Evolutionary conservation across 2,888 invertebrate species (phyloP).

Genomic region (Hirudinaria manillensis): DNA sequence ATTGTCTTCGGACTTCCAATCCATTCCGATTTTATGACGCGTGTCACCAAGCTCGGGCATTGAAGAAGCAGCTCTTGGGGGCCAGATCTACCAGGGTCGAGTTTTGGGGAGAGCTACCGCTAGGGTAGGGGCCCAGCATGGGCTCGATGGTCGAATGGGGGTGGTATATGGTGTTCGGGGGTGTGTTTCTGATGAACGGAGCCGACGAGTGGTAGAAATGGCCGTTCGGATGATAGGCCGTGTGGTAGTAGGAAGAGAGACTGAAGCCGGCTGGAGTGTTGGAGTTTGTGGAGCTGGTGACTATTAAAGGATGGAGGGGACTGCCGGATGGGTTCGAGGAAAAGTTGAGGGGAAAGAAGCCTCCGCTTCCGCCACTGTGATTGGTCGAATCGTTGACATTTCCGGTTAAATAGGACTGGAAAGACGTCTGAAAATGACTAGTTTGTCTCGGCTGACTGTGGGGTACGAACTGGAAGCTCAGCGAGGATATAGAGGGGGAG

Average conservation of each 20-base stretch:
- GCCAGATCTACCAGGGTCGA: conserved; percentile 24
- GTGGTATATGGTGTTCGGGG: not conserved
- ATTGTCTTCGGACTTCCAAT: not conserved
- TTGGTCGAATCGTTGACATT: not conserved
- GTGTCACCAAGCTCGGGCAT: conserved; percentile 34
- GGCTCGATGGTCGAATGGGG: conserved; percentile 7
- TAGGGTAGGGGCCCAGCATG: conserved; percentile 6
- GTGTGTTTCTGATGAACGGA: conserved; percentile 13
- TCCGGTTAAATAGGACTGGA: conserved; percentile 21
- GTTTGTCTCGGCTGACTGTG: conserved; percentile 18
- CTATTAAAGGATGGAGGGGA: not conserved
- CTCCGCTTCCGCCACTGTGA: not conserved
- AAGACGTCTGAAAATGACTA: conserved; percentile 10
- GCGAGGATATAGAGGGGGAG: not conserved
- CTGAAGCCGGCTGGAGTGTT: not conserved
- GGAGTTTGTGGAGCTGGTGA: not conserved
- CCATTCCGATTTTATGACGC: not conserved
- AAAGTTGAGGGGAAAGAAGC: not conserved
- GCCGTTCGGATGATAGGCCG: conserved; percentile 19
- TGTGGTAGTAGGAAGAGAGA: conserved; percentile 18
- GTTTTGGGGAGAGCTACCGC: not conserved
- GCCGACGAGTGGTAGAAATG: conserved; percentile 10
- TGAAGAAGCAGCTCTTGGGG: conserved; percentile 34
- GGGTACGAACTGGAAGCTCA: conserved; percentile 23
- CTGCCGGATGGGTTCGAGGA: not conserved